These are phyloP conservation scores for Spicauda simplicius DNA, from an alignment of 2,888 invertebrate genomes.

Conservation along the genomic window DNA sequence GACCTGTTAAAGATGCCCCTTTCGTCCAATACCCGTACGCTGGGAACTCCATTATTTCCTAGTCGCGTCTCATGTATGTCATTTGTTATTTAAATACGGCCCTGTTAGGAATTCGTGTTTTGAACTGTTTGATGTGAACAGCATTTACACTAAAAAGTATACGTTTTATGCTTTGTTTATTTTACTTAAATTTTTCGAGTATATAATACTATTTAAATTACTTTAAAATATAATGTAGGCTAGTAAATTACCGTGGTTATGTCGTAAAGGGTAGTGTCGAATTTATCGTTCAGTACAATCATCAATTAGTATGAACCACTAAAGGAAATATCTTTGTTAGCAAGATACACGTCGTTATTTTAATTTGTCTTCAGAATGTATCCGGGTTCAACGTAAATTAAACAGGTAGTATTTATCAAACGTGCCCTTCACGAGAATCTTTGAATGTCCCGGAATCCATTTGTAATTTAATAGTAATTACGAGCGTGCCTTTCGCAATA, in stretches of 20 bases:
- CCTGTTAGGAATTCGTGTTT: conserved; percentile 46
- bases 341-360: neutral
- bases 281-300: conserved; percentile 6
- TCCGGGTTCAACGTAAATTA: conserved; percentile 49
- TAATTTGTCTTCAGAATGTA: conserved; percentile 39
- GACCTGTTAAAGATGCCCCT: conserved; percentile 55
- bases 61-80: conserved; percentile 51
- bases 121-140: conserved; percentile 30
- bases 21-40: conserved; percentile 30
- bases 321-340: conserved; percentile 15
- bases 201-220: neutral
- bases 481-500: neutral
- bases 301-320: conserved; percentile 6
- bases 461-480: conserved; percentile 23
- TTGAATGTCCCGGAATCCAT: conserved; percentile 9
- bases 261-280: neutral
- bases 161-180: neutral
- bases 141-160: neutral
- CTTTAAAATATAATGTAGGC: neutral
- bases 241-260: neutral
- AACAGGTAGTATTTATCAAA: conserved; percentile 46
- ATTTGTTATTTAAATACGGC: conserved; percentile 63
- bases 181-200: neutral
- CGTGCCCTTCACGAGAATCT: conserved; percentile 20
- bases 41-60: conserved; percentile 51